Evolutionary conservation across 2,888 invertebrate genomes (phyloP), one percentile per base, ranked within the genome.

Genomic region (Panzeria rudis): DNA sequence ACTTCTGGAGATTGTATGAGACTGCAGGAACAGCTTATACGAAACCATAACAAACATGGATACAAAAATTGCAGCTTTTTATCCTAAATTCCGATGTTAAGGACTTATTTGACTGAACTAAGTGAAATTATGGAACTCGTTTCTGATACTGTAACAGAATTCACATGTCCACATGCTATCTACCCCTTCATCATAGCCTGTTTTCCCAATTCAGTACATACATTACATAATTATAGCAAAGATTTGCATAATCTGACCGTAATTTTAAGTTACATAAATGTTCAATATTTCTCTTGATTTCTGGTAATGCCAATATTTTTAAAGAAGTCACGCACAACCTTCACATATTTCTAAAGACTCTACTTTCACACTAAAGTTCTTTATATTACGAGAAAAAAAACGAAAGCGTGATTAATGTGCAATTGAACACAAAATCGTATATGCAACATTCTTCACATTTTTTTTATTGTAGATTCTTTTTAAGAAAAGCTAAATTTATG

Each of bases 351-450:
- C n/a, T 7, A 17, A 35, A 50, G 32, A 35, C 44, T 47, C 41
- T 29, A 20, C 32, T 50, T 61, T 61, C n/a, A 13, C 29, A 17
- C 50, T 44, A n/a, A 52, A 62, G 3, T 38, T 25, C 13, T n/a
- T 54, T 29, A 35, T 7, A 52, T 3, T 25, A 20, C 41, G 13
- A 6, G n/a, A 15, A 38, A 3, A 59, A 23, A 68, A 61, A 61
- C 15, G 20, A 59, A 64, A 75, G 44, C 68, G 68, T 79, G 83
- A 78, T 83, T 69, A 64, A 79, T 79, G 83, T 47, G 23, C 47
- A 69, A 54, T 29, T 20, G 38, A 38, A 47, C 3, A 59, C 11
- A 54, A 68, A 68, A 59, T 52, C 15, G 32, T 52, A 44, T 64
- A 38, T 71, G 71, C 7, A 32, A 78, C 29, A 71, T 68, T 52